Conservation (phyloP, 1,140 invertebrate genomes). For the Aphelinus atriplicis region DNA sequence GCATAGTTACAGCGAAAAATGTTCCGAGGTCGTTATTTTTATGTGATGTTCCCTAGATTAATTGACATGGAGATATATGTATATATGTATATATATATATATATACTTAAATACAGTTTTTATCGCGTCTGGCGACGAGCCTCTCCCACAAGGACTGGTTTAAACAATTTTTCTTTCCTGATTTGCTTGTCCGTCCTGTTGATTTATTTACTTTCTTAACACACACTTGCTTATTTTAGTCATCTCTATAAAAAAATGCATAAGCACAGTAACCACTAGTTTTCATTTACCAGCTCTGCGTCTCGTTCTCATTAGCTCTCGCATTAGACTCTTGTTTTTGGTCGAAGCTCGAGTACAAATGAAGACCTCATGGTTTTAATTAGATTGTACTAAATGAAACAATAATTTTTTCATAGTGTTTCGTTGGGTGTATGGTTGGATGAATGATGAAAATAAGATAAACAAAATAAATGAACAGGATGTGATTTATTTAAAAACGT, state of each 20-base stretch:
- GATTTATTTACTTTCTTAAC: not conserved
- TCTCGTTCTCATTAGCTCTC: not conserved
- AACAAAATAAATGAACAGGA: slow-evolving; percentile 1
- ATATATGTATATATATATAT: slow-evolving; percentile 19
- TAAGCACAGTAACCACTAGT: not conserved
- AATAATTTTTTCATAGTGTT: not conserved
- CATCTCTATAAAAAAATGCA: not conserved
- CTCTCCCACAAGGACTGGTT: not conserved
- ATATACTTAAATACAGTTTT: no score
- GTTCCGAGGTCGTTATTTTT: slow-evolving; percentile 19
- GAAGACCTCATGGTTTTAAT: not conserved
- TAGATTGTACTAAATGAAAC: not conserved
- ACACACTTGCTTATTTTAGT: not conserved
- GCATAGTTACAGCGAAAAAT: slow-evolving; percentile 5
- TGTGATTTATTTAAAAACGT: slow-evolving; percentile 25
- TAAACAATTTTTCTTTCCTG: not conserved
- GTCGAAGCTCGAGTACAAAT: slow-evolving; percentile 21
- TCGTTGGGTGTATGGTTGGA: no score
- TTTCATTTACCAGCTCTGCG: not conserved
- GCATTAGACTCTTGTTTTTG: slow-evolving; percentile 1
- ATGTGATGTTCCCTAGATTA: slow-evolving; percentile 73
- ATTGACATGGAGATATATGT: slow-evolving; percentile 73
- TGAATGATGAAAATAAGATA: slow-evolving; percentile 1
- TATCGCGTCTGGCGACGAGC: not conserved
- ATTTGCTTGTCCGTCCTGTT: not conserved